A percentile compares a stretch with the other conserved stretches of the same genome.
Conservation (phyloP, 1,140 invertebrate genomes). For the Colletes latitarsis region DNA sequence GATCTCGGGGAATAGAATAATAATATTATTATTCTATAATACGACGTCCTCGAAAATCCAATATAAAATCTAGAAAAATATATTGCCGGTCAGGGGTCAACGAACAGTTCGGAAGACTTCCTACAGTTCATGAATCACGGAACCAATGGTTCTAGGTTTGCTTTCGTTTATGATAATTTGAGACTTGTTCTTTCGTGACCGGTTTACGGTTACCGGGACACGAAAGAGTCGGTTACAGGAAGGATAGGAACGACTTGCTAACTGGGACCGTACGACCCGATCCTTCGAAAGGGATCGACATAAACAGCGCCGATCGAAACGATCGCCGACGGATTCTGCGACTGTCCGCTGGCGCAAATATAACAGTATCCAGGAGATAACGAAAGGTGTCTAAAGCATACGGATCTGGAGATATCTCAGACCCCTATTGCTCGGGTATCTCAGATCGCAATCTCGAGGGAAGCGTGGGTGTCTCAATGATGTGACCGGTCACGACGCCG, state of each 20-base stretch:
- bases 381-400: constrained; percentile 53
- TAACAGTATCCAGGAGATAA: constrained; percentile 62
- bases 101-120: too few relatives aligned
- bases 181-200: background rate
- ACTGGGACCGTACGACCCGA: constrained; percentile 20
- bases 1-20: too few relatives aligned
- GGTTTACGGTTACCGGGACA: constrained; percentile 17
- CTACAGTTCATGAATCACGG: too few relatives aligned
- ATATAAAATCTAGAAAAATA: too few relatives aligned
- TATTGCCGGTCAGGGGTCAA: too few relatives aligned
- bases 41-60: too few relatives aligned
- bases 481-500: constrained; percentile 65
- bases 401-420: constrained; percentile 38
- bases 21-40: too few relatives aligned
- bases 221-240: background rate
- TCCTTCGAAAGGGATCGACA: constrained; percentile 29
- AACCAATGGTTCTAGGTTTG: background rate
- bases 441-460: constrained; percentile 62
- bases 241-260: constrained; percentile 27
- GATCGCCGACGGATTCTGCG: constrained; percentile 39
- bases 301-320: constrained; percentile 43
- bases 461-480: constrained; percentile 70
- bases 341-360: constrained; percentile 40
- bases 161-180: background rate
- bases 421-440: constrained; percentile 51